Base-by-base conservation (phyloP, 2,888 invertebrate genomes). In the Lithosia quadra region DNA sequence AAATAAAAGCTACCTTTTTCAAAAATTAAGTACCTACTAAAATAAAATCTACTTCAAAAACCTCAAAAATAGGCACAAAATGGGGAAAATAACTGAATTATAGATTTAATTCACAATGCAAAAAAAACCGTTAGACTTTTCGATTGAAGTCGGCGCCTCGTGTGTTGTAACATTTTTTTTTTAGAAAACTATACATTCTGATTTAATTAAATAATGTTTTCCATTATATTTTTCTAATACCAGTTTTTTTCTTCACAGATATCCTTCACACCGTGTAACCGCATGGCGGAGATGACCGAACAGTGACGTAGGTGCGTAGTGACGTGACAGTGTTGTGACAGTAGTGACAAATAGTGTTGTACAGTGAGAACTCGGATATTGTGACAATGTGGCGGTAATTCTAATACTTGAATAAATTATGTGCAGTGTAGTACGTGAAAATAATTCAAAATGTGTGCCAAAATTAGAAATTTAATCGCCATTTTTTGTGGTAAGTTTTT, bases 381-480 rank as follows among this genome's bases (percentile, higher is more conserved):
- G 68, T 76, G 76, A 78, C 78, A 73, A 92, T 92, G 91, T 87
- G 86, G 83, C 87, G 89, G 86, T 92, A 90, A 90, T 90, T 82
- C 69, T 73, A 80, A 73, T 56, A 70, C 74, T 74, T 68, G 68
- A 43, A 78, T 76, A 83, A 89, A 88, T 84, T 91, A 92, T 92
- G 91, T 90, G 86, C 86, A 83, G 88, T 91, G 88, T 73, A 71
- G 80, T 79, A 67, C 75, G 68, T 79, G 77, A 63, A 76, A 82
- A 67, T 77, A 82, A 76, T 65, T 80, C 85, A 92, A 92, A 80
- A 93, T 93, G 93, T 90, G 89, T 91, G 88, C 90, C 86, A 90
- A 90, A 85, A 79, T 90, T 76, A 85, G 86, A 77, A 87, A 81
- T 75, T 70, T 89, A 68, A 68, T 91, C 73, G 84, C 80, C 69